These are phyloP conservation scores for Agrochola circellaris DNA, from an alignment of 2,888 invertebrate species.

Conservation along the genomic window DNA sequence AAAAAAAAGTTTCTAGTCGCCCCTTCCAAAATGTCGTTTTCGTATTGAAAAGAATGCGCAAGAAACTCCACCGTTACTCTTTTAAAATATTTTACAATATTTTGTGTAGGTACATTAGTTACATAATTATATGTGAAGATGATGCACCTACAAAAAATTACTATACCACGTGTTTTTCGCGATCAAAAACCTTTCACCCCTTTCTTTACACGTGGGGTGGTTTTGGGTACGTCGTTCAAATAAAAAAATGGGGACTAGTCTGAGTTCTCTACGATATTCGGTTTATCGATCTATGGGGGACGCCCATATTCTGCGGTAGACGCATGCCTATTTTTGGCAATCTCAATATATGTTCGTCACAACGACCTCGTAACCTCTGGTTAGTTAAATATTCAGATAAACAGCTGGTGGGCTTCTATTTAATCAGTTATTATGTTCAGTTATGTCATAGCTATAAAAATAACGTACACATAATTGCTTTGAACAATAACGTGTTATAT, in stretches of 20 bases:
- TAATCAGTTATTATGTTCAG: constrained; percentile 35
- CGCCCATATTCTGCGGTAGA: constrained; percentile 29
- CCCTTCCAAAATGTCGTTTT: too few species aligned
- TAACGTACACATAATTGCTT: constrained; percentile 43
- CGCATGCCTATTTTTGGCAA: constrained; percentile 40
- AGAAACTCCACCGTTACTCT: too few species aligned
- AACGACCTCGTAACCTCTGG: constrained; percentile 36
- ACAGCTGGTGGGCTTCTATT: constrained; percentile 44
- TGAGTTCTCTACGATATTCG: constrained; percentile 9
- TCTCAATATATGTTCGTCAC: constrained; percentile 27
- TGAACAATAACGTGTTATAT: constrained; percentile 44
- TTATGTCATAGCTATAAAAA: constrained; percentile 51
- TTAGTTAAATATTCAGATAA: constrained; percentile 44
- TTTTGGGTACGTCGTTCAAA: constrained; percentile 16
- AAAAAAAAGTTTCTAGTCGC: too few species aligned
- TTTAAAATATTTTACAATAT: too few species aligned
- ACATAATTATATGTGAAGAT: too few species aligned
- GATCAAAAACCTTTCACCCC: constrained; percentile 3
- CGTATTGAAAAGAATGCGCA: too few species aligned
- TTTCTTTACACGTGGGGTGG: not conserved
- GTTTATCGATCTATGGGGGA: constrained; percentile 28
- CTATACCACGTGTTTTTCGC: not conserved
- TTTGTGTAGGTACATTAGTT: too few species aligned
- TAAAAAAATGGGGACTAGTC: constrained; percentile 22
- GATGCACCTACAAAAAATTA: too few species aligned